Evolutionary conservation across 2,888 invertebrate species (phyloP).

Genomic region (Eucera pruinosa): DNA sequence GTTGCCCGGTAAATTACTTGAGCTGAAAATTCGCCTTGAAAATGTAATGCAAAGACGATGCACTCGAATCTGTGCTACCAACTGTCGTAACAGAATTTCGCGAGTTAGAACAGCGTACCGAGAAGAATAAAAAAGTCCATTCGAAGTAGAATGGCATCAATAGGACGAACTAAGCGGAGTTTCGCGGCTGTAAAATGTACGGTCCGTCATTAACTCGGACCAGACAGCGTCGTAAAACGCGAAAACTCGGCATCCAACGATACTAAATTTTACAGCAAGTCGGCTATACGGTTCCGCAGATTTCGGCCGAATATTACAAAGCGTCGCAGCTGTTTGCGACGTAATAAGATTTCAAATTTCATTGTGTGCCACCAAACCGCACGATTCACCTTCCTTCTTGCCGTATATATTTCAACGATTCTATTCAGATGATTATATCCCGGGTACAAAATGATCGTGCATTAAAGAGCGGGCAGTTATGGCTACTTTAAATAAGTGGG

Average conservation of each 20-base stretch:
- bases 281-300: not conserved
- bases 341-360: not conserved
- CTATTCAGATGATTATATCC: not conserved
- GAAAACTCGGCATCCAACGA: not conserved
- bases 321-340: not conserved
- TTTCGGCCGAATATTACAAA: not conserved
- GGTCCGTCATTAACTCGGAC: not conserved
- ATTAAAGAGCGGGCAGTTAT: not conserved
- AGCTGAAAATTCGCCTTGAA: too few relatives aligned
- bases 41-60: too few relatives aligned
- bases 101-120: too few relatives aligned
- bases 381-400: too few relatives aligned
- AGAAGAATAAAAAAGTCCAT: not conserved
- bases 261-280: conserved; percentile 1
- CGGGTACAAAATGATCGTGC: not conserved
- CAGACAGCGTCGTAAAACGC: not conserved
- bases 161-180: not conserved
- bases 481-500: conserved; percentile 10
- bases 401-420: not conserved
- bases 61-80: too few relatives aligned
- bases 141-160: not conserved
- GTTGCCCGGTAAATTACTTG: not conserved
- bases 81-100: too few relatives aligned
- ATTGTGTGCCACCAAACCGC: too few relatives aligned
- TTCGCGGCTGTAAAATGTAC: not conserved